phyloP scores from a whole-genome alignment of 2,797 vertebrate species.

The Serranus cabrilla region DNA sequence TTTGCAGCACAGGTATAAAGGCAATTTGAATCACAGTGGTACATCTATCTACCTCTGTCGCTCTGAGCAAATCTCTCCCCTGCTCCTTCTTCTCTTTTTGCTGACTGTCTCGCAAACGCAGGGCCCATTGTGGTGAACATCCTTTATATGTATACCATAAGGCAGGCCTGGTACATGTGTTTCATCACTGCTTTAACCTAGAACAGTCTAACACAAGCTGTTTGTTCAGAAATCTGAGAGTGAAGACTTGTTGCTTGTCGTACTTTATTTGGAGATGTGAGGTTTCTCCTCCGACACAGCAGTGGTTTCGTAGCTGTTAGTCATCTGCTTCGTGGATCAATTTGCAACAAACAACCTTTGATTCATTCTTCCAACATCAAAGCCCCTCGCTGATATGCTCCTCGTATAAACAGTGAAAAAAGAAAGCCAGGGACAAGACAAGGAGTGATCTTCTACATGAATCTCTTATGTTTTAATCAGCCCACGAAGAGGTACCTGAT shows the following conservation, averaged over 20 bases:
- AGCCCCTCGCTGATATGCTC: conserved; percentile 41
- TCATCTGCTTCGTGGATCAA: conserved; percentile 47
- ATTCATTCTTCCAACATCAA: conserved; percentile 68
- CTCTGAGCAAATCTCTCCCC: conserved; percentile 69
- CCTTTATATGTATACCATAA: conserved; percentile 81
- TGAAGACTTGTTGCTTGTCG: conserved; percentile 52
- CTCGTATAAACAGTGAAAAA: conserved; percentile 37
- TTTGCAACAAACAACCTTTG: conserved; percentile 53
- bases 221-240: conserved; percentile 56
- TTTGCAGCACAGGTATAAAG: conserved; percentile 69
- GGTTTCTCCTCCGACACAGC: conserved; percentile 27
- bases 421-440: conserved; percentile 32
- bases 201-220: conserved; percentile 56
- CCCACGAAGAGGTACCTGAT: conserved; percentile 66
- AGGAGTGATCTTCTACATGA: conserved; percentile 47
- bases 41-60: conserved; percentile 70
- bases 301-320: conserved; percentile 24
- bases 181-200: conserved; percentile 72
- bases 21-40: conserved; percentile 83
- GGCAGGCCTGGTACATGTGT: conserved; percentile 75
- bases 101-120: conserved; percentile 80
- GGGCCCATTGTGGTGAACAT: conserved; percentile 83
- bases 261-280: conserved; percentile 27
- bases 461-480: conserved; percentile 75
- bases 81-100: conserved; percentile 72